A percentile compares a stretch with the other conserved stretches of the same genome.
These are phyloP conservation scores for Melanocharis versteri DNA, from an alignment of 2,113 vertebrate species.

Conservation along the genomic window DNA sequence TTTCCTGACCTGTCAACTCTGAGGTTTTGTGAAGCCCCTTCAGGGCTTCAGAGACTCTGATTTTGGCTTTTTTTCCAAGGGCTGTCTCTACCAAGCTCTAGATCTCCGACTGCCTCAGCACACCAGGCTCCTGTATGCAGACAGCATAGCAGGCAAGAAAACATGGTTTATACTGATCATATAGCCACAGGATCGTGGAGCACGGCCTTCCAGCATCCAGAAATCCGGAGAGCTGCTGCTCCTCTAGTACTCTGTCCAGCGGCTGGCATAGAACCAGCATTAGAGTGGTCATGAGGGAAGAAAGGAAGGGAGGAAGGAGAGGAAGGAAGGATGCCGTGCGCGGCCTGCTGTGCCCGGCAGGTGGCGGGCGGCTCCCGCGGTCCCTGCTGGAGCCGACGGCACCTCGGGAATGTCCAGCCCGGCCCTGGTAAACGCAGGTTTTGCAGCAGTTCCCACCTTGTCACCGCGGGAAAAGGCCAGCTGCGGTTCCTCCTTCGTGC, in stretches of 20 bases:
- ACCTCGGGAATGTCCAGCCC: not conserved
- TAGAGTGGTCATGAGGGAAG: fast-evolving
- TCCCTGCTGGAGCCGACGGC: not conserved
- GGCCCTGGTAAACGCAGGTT: fast-evolving
- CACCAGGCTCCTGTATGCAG: not conserved
- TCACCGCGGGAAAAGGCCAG: not conserved
- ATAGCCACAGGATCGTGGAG: no score
- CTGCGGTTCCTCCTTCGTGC: fast-evolving
- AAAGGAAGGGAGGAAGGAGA: no score
- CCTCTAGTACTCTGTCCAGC: not conserved
- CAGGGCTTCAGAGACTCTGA: not conserved
- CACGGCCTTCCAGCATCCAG: not conserved
- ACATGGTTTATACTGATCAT: not conserved
- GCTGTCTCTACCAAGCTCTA: not conserved
- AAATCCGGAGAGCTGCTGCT: not conserved
- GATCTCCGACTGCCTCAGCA: not conserved
- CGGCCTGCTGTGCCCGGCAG: not conserved
- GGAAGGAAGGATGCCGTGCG: not conserved
- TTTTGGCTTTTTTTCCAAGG: not conserved
- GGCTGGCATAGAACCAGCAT: fast-evolving
- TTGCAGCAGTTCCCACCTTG: not conserved
- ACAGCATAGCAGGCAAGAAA: not conserved
- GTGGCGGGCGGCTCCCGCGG: not conserved
- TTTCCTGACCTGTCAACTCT: not conserved
- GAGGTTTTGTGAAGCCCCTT: not conserved